phyloP scores from a whole-genome alignment of 1,140 invertebrate genomes.

The Drosophila auraria region DNA sequence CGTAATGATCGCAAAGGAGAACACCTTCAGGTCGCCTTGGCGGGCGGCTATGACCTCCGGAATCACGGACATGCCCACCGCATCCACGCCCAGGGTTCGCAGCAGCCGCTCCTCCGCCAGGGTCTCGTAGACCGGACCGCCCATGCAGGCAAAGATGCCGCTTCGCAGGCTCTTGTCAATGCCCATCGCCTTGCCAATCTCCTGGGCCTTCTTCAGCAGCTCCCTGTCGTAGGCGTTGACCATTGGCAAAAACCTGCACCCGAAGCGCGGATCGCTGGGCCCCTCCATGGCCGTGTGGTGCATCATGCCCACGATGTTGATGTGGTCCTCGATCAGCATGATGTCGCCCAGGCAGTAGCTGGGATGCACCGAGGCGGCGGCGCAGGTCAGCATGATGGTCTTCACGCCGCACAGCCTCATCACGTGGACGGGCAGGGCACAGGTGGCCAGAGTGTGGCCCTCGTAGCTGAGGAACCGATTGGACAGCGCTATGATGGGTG shows the following conservation, averaged over 20 bases:
- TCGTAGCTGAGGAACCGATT: constrained; percentile 98
- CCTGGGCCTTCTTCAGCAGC: constrained; percentile 89
- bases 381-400: constrained; percentile 95
- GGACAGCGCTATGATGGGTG: constrained; percentile 96
- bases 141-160: constrained; percentile 96
- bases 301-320: constrained; percentile 93
- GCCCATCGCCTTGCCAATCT: constrained; percentile 90
- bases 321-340: constrained; percentile 98
- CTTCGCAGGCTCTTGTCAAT: constrained; percentile 90
- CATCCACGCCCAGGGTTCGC: constrained; percentile 92
- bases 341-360: constrained; percentile 95
- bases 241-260: constrained; percentile 94
- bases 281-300: constrained; percentile 96
- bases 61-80: constrained; percentile 96
- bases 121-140: constrained; percentile 96
- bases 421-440: constrained; percentile 95
- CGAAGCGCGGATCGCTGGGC: constrained; percentile 96
- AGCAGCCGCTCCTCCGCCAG: constrained; percentile 94
- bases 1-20: constrained; percentile 96
- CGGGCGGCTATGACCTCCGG: constrained; percentile 87
- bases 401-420: constrained; percentile 97
- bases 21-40: constrained; percentile 95
- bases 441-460: constrained; percentile 91
- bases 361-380: constrained; percentile 95
- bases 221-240: constrained; percentile 92